These are phyloP conservation scores for Aphyosemion australe DNA, from an alignment of 2,113 vertebrate species.

Conservation along the genomic window DNA sequence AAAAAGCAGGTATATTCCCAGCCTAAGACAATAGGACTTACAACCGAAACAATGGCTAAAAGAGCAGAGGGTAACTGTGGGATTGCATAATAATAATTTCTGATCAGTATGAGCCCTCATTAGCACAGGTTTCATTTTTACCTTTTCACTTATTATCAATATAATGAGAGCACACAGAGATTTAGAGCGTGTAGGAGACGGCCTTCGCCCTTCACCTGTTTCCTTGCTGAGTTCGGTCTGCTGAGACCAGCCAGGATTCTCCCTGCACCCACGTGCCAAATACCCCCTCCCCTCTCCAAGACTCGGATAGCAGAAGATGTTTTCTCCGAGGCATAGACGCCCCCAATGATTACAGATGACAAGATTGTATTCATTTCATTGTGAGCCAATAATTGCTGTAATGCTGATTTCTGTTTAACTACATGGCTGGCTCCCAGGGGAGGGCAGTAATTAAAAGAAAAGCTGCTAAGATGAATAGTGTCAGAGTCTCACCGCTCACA, in stretches of 20 bases:
- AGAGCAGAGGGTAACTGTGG: no score
- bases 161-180: neutral
- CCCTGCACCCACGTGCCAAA: neutral
- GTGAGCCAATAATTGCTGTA: constrained; percentile 84
- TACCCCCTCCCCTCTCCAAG: constrained; percentile 21
- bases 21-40: no score
- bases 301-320: constrained; percentile 60
- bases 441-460: constrained; percentile 82
- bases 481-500: constrained; percentile 61
- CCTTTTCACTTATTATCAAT: neutral
- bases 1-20: no score
- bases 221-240: neutral
- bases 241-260: constrained; percentile 18
- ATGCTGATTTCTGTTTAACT: constrained; percentile 85
- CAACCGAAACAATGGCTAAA: no score
- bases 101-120: no score
- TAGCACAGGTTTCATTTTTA: no score
- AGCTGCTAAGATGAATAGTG: constrained; percentile 76
- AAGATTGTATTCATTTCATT: constrained; percentile 84
- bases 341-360: constrained; percentile 85
- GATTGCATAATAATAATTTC: no score
- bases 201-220: neutral
- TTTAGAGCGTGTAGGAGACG: neutral
- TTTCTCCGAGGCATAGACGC: constrained; percentile 79
- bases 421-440: constrained; percentile 76